Percentiles rank a stretch among this genome's conserved stretches.
These are phyloP conservation scores for Lithosia quadra DNA, from an alignment of 2,888 invertebrate genomes.

Conservation along the genomic window DNA sequence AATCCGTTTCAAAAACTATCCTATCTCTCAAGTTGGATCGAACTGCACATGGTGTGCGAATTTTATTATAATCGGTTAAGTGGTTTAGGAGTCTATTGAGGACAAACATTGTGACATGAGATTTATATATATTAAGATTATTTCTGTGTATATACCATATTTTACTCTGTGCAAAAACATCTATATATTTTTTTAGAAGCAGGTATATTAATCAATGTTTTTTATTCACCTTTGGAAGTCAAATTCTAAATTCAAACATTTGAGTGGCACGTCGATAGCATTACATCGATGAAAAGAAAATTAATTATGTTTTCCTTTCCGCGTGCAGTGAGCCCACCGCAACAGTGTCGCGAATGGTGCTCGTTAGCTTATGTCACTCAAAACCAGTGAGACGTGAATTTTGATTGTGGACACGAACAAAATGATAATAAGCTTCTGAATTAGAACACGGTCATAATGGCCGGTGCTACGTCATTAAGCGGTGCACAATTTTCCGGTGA, in stretches of 20 bases:
- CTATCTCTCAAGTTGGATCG: too few relatives aligned
- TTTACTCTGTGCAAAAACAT: too few relatives aligned
- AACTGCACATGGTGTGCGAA: too few relatives aligned
- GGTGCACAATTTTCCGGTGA: constrained; percentile 12
- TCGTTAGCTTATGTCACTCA: constrained; percentile 57
- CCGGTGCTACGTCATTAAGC: constrained; percentile 14
- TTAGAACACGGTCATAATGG: constrained; percentile 40
- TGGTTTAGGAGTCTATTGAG: too few relatives aligned
- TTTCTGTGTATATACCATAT: too few relatives aligned
- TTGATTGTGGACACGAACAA: constrained; percentile 54
- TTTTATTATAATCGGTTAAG: too few relatives aligned
- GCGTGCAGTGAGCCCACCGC: not conserved
- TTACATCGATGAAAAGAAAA: constrained; percentile 17
- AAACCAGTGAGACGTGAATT: constrained; percentile 54
- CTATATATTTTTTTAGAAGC: too few relatives aligned
- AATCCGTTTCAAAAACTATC: too few relatives aligned
- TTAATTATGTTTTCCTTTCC: constrained; percentile 13
- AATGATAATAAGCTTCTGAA: constrained; percentile 48
- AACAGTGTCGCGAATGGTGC: constrained; percentile 32
- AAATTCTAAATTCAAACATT: not conserved
- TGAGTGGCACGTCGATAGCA: not conserved
- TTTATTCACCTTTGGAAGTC: not conserved
- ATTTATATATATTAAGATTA: too few relatives aligned
- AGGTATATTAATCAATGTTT: not conserved
- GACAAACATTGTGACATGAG: too few relatives aligned